Evolutionary conservation across 2,888 invertebrate genomes (phyloP).

Genomic region (Mythimna ferrago): DNA sequence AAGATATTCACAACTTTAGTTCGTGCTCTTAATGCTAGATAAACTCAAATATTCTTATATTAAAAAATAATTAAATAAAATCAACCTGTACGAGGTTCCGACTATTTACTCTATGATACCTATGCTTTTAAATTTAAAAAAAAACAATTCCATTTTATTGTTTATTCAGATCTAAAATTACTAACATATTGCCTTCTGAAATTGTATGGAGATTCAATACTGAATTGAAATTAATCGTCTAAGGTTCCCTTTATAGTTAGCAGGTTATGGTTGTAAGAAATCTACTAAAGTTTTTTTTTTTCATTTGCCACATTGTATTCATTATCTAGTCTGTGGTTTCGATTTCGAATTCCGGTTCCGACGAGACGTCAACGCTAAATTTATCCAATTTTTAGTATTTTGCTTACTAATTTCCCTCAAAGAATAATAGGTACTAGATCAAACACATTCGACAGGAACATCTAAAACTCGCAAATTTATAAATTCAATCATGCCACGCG

Average conservation of each 20-base stretch:
- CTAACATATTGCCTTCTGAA: too few species aligned
- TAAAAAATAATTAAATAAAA: too few species aligned
- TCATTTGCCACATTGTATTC: conserved; percentile 17
- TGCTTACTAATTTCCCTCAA: conserved; percentile 61
- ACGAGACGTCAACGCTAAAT: conserved; percentile 85
- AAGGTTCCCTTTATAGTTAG: background rate
- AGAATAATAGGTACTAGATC: conserved; percentile 41
- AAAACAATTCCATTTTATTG: too few species aligned
- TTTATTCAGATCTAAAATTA: too few species aligned
- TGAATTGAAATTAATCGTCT: too few species aligned
- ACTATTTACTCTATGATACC: too few species aligned
- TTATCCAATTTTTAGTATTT: conserved; percentile 79
- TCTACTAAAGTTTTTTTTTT: conserved; percentile 28
- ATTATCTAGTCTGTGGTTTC: conserved; percentile 42
- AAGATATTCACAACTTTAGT: too few species aligned
- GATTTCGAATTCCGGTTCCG: conserved; percentile 66
- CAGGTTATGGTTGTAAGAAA: background rate
- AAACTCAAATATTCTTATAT: too few species aligned
- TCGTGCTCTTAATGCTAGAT: too few species aligned
- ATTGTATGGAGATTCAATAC: too few species aligned
- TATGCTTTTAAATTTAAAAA: too few species aligned
- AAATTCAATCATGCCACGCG: conserved; percentile 84
- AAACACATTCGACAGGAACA: conserved; percentile 46
- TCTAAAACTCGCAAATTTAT: conserved; percentile 42
- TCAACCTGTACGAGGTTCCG: too few species aligned